A percentile compares a stretch with the other conserved stretches of the same genome.
Conservation (phyloP, 2,797 vertebrate species). For the Paedocypris micromegethes region DNA sequence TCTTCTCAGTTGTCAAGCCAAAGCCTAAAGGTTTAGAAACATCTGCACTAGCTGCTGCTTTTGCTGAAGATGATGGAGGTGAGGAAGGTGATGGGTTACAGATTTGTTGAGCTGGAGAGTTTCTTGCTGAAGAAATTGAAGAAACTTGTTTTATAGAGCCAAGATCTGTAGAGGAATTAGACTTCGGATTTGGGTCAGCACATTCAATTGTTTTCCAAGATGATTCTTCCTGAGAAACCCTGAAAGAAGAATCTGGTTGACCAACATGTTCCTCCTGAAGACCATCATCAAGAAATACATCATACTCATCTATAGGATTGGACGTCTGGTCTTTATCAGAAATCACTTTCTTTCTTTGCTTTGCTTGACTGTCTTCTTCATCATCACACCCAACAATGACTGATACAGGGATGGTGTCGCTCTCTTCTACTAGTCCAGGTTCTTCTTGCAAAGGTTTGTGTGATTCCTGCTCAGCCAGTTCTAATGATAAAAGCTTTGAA, state of each 20-base stretch:
- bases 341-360: constrained; percentile 46
- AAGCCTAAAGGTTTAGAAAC: constrained; percentile 6
- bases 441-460: neutral
- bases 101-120: constrained; percentile 1
- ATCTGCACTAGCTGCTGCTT: constrained; percentile 8
- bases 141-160: constrained; percentile 2
- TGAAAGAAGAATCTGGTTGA: neutral
- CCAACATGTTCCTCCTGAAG: neutral
- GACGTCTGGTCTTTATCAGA: constrained; percentile 40
- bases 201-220: neutral
- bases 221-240: neutral
- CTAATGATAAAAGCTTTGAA: constrained; percentile 20
- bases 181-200: neutral
- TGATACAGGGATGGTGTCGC: constrained; percentile 54
- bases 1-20: neutral
- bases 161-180: neutral
- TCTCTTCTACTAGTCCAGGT: constrained; percentile 21
- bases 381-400: constrained; percentile 47
- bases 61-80: neutral
- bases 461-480: neutral
- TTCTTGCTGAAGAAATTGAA: neutral
- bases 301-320: constrained; percentile 20
- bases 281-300: constrained; percentile 1
- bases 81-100: constrained; percentile 2
- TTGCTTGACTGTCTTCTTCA: constrained; percentile 53